Conservation (phyloP, 2,113 vertebrate species). For the Lophochroa leadbeateri region DNA sequence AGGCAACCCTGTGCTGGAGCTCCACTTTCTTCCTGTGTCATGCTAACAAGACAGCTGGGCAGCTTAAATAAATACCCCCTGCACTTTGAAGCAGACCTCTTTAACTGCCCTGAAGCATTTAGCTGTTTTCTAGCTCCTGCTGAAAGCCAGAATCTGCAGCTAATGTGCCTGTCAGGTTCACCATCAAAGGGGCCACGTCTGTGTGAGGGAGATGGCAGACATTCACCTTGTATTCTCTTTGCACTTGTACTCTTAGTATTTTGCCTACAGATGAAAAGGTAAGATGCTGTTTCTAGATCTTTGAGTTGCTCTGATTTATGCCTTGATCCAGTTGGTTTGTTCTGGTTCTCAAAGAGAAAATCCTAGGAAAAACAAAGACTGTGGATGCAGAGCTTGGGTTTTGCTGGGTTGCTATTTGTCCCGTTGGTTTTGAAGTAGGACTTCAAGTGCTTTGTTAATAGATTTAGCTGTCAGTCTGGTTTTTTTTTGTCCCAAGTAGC, state of each 20-base stretch:
- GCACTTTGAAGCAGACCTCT: background rate
- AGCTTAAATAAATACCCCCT: background rate
- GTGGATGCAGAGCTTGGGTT: background rate
- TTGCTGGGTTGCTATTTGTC: background rate
- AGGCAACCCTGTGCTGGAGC: background rate
- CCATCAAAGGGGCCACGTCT: background rate
- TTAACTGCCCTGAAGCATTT: constrained; percentile 8
- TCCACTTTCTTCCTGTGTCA: background rate
- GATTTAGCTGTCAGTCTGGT: background rate
- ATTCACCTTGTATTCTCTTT: background rate
- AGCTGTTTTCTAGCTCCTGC: background rate
- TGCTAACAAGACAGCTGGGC: constrained; percentile 6
- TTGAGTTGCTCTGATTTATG: constrained; percentile 7
- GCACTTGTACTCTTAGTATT: background rate
- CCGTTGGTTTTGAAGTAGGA: background rate
- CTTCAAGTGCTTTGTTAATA: background rate
- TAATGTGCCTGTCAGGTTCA: background rate
- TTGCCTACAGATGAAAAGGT: constrained; percentile 22
- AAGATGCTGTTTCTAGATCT: constrained; percentile 36
- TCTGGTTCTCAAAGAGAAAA: constrained; percentile 16
- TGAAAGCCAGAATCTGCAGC: background rate
- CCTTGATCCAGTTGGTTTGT: background rate
- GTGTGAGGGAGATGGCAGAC: background rate
- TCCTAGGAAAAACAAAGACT: background rate
- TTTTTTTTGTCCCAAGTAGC: constrained; percentile 25